Conservation (phyloP, 2,113 vertebrate genomes). For the Colius striatus region DNA sequence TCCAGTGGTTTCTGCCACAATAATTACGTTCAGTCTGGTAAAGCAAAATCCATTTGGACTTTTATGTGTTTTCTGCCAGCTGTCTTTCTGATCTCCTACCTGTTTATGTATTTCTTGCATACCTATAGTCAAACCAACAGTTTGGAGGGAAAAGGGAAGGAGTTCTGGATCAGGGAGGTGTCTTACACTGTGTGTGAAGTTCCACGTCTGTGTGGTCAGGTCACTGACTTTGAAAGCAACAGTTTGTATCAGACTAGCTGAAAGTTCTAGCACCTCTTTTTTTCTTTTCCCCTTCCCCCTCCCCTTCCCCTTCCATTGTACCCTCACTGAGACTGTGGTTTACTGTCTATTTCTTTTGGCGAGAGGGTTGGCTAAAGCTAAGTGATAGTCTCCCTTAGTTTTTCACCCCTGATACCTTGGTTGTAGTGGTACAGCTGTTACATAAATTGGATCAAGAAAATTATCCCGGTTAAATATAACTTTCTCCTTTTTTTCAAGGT, state of each 20-base stretch:
- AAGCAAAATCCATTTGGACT: not conserved
- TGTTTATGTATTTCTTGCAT: not conserved
- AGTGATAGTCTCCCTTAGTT: not conserved
- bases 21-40: not conserved
- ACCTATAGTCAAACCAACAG: not conserved
- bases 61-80: not conserved
- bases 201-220: not conserved
- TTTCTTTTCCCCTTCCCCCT: accelerated
- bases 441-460: not conserved
- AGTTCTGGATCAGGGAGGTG: not conserved
- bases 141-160: not conserved
- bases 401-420: not conserved
- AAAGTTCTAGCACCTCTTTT: not conserved
- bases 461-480: not conserved
- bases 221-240: not conserved
- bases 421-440: not conserved
- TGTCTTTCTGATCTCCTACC: not conserved
- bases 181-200: not conserved
- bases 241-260: not conserved
- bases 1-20: not conserved
- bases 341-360: not conserved
- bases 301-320: not conserved
- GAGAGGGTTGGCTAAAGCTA: not conserved
- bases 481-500: not conserved
- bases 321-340: not conserved